Evolutionary conservation across 1,140 invertebrate species (phyloP).

Genomic region (Plodia interpunctella): DNA sequence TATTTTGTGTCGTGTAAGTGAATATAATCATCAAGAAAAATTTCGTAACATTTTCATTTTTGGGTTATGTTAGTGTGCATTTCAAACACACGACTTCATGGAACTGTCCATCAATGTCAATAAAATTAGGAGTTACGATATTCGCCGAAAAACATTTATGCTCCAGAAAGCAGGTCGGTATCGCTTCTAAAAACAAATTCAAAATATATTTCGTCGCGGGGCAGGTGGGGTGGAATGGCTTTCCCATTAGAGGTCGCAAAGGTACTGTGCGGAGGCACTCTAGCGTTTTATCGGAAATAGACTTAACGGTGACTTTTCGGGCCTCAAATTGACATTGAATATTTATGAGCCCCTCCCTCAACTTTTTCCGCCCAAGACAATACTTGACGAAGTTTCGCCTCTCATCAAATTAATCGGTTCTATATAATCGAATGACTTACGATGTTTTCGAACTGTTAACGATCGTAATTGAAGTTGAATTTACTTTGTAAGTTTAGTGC

Average conservation of each 20-base stretch:
- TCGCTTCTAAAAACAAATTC: conserved; percentile 17
- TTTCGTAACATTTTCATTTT: no score
- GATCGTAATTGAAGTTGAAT: conserved; percentile 13
- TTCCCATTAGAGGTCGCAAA: conserved; percentile 51
- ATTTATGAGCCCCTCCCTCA: conserved; percentile 60
- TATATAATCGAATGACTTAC: conserved; percentile 16
- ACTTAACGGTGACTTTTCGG: conserved; percentile 67
- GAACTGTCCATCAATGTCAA: no score
- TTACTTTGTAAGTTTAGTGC: not conserved
- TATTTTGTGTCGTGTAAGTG: no score
- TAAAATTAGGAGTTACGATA: no score
- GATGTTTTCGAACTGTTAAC: conserved; percentile 7
- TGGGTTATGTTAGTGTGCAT: no score
- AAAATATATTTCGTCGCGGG: conserved; percentile 41
- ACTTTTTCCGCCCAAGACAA: conserved; percentile 46
- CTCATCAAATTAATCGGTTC: conserved; percentile 21
- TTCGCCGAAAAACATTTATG: no score
- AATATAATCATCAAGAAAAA: no score
- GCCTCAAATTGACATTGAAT: conserved; percentile 64
- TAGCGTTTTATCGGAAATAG: conserved; percentile 67
- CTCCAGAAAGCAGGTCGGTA: no score
- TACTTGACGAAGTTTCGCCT: conserved; percentile 22
- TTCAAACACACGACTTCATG: no score
- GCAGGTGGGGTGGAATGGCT: conserved; percentile 48
- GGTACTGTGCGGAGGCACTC: conserved; percentile 31